phyloP scores from a whole-genome alignment of 2,888 invertebrate genomes.

The Epirrhoe alternata region DNA sequence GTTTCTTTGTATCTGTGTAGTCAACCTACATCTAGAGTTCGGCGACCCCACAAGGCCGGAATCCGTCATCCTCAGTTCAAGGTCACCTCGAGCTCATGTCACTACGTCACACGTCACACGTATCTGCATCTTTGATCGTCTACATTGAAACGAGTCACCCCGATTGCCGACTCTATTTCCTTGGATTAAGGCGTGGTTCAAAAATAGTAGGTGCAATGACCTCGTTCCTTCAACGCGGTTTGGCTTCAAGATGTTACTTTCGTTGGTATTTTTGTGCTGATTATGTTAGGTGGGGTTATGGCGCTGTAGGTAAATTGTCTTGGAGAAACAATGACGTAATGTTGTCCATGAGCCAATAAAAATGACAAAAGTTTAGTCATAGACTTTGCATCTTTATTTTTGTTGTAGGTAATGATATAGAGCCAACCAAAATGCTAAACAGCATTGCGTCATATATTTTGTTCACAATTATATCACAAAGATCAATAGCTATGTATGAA shows the following conservation, averaged over 20 bases:
- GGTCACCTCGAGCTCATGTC: constrained; percentile 69
- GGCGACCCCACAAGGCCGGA: constrained; percentile 81
- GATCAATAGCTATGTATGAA: not conserved
- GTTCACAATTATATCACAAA: not conserved
- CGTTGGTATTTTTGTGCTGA: constrained; percentile 69
- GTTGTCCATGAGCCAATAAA: not conserved
- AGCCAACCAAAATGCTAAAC: not conserved
- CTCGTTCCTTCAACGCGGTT: constrained; percentile 61
- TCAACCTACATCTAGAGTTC: constrained; percentile 65
- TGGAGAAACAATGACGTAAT: constrained; percentile 9
- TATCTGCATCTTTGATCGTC: constrained; percentile 77
- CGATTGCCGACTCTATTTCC: constrained; percentile 65
- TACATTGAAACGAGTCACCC: constrained; percentile 70
- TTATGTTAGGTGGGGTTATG: constrained; percentile 57
- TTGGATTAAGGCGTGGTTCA: constrained; percentile 60
- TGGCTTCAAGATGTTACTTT: constrained; percentile 74
- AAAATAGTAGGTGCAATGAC: constrained; percentile 77
- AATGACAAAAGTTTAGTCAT: not conserved
- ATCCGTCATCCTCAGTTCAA: constrained; percentile 81
- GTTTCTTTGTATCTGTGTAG: constrained; percentile 50
- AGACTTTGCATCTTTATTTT: not conserved
- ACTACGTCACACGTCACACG: constrained; percentile 67
- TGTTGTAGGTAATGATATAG: not conserved
- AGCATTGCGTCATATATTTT: not conserved
- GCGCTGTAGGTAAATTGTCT: constrained; percentile 39